Evolutionary conservation across 2,797 vertebrate species (phyloP).

Genomic region (Poecilia wingei): DNA sequence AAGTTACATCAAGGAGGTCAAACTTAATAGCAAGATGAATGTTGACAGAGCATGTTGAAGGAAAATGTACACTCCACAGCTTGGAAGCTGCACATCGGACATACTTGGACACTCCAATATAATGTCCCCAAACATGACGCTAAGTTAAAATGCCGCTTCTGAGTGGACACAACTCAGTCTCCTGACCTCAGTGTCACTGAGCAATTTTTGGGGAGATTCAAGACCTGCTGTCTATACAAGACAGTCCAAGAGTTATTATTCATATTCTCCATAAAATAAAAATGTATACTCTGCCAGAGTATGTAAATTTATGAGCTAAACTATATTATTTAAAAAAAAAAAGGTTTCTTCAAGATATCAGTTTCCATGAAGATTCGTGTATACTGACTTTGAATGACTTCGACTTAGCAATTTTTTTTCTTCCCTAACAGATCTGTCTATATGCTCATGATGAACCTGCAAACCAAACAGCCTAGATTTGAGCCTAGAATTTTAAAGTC

Average conservation of each 20-base stretch:
- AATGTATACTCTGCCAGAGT: not conserved
- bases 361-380: not conserved
- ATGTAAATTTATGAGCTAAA: not conserved
- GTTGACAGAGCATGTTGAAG: not conserved
- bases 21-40: not conserved
- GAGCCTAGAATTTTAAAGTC: not conserved
- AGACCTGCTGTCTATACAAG: not conserved
- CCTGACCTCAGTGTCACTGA: not conserved
- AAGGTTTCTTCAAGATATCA: not conserved
- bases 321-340: not conserved
- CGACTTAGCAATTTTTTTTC: not conserved
- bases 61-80: not conserved
- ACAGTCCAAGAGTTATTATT: not conserved
- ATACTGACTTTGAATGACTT: not conserved
- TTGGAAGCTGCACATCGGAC: not conserved
- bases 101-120: not conserved
- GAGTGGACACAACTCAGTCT: not conserved
- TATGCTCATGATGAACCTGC: not conserved
- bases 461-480: conserved; percentile 3
- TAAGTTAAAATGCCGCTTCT: not conserved
- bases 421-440: not conserved
- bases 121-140: not conserved
- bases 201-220: not conserved
- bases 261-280: not conserved
- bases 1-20: not conserved